Evolutionary conservation across 2,113 vertebrate species (phyloP).

Genomic region (Corvus hawaiiensis): DNA sequence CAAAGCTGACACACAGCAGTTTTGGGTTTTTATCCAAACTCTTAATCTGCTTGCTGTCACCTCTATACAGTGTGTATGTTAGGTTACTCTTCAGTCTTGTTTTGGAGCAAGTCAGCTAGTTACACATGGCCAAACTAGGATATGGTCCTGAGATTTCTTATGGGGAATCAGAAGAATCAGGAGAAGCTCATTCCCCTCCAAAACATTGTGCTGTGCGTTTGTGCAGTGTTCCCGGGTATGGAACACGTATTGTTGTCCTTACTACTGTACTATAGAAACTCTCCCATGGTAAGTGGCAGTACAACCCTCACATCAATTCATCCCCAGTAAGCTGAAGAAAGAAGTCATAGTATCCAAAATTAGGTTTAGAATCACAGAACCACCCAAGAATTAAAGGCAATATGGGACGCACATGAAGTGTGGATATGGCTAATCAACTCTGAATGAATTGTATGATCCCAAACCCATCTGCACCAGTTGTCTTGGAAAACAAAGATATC

Average conservation of each 20-base stretch:
- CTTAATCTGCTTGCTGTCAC: neutral
- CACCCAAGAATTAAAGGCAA: neutral
- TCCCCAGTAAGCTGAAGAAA: neutral
- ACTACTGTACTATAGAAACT: neutral
- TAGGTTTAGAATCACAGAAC: neutral
- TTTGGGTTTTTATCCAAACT: neutral
- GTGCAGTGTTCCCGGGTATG: neutral
- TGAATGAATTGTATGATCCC: neutral
- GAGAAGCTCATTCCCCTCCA: neutral
- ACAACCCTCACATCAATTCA: neutral
- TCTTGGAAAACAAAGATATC: neutral
- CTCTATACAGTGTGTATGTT: neutral
- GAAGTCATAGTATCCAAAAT: neutral
- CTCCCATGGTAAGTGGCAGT: neutral
- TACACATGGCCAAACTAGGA: neutral
- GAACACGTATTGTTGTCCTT: neutral
- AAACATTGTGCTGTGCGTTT: neutral
- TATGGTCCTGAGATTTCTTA: neutral
- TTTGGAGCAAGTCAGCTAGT: neutral
- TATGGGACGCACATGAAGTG: rapidly evolving
- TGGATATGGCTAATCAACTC: neutral
- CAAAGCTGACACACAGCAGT: neutral
- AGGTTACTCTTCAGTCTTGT: neutral
- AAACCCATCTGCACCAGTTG: neutral
- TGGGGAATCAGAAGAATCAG: neutral